Conservation (phyloP, 2,888 invertebrate genomes). For the Bhutanitis thaidina region DNA sequence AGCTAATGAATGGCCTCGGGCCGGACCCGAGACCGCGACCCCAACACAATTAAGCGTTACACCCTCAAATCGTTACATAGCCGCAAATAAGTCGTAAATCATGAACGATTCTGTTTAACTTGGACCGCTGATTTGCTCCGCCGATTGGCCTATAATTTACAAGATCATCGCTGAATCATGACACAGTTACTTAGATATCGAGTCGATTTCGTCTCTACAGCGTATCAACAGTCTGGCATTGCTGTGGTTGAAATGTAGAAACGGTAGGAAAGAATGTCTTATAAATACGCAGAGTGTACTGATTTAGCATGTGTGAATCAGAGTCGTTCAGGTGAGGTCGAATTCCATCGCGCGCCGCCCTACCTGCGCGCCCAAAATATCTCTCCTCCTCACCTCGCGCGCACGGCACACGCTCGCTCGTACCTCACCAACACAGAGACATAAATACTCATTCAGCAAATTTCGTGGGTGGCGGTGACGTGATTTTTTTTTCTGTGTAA, state of each 20-base stretch:
- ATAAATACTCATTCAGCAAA: conserved; percentile 6
- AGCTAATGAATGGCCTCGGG: conserved; percentile 75
- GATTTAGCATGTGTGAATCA: conserved; percentile 75
- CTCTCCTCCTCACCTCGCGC: conserved; percentile 53
- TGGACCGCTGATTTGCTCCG: conserved; percentile 29
- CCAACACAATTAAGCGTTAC: conserved; percentile 64
- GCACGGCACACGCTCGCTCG: conserved; percentile 43
- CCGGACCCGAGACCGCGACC: conserved; percentile 66
- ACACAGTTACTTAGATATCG: background rate
- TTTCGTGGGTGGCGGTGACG: background rate
- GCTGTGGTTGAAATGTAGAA: conserved; percentile 36
- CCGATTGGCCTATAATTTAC: background rate
- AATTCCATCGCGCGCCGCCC: conserved; percentile 62
- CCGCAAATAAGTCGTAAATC: conserved; percentile 72
- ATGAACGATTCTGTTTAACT: conserved; percentile 33
- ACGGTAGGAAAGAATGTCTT: conserved; percentile 42
- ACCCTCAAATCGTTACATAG: conserved; percentile 61
- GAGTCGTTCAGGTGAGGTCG: conserved; percentile 75
- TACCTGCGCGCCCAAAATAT: conserved; percentile 77
- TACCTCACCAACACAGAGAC: conserved; percentile 31
- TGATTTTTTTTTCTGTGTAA: background rate
- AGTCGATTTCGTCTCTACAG: conserved; percentile 4
- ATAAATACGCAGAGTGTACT: conserved; percentile 64
- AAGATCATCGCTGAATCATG: background rate
- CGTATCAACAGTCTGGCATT: conserved; percentile 26